Evolutionary conservation across 2,888 invertebrate genomes (phyloP).

Genomic region (Lasioglossum leucozonium): DNA sequence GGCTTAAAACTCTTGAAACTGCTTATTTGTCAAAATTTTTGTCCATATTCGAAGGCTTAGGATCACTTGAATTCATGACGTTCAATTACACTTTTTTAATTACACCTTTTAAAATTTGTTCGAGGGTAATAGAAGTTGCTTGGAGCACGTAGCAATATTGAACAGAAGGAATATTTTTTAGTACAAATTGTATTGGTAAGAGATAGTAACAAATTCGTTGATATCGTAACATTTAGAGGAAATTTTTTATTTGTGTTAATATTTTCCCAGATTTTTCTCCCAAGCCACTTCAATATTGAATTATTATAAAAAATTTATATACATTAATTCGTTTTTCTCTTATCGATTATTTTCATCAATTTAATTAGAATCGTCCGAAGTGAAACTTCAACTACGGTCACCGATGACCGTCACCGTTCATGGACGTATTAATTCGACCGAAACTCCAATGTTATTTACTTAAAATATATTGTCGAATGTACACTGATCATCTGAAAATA

Average conservation of each 20-base stretch:
- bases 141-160: neutral
- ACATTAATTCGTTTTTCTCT: neutral
- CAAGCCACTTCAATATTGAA: neutral
- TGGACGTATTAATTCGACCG: neutral
- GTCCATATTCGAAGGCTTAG: neutral
- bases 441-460: neutral
- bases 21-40: neutral
- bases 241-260: too few relatives aligned
- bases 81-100: neutral
- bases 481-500: neutral
- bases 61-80: neutral
- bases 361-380: neutral
- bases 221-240: neutral
- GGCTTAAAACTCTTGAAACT: neutral
- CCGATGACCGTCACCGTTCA: neutral
- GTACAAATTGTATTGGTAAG: neutral
- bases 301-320: neutral
- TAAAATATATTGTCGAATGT: neutral
- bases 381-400: neutral
- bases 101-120: neutral
- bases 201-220: neutral
- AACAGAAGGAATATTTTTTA: neutral
- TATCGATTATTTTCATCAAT: neutral
- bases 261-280: neutral
- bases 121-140: too few relatives aligned